Percentiles rank a stretch among this genome's conserved stretches.
Conservation (phyloP, 1,140 invertebrate genomes). For the Orchesella cincta region DNA sequence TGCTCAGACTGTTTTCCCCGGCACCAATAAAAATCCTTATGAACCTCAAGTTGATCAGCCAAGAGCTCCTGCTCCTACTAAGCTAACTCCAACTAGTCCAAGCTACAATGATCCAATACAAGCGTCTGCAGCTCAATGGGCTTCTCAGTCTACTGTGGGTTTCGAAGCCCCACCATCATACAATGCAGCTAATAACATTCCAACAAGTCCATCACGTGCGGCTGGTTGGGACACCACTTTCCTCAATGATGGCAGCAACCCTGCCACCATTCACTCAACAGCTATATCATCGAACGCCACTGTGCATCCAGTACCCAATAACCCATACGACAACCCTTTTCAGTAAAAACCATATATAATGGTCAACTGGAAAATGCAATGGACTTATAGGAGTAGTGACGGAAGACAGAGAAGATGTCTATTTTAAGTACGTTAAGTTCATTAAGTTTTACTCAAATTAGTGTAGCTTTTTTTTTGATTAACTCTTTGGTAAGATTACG, state of each 20-base stretch:
- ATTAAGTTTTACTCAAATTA: too few species aligned
- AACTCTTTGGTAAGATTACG: too few species aligned
- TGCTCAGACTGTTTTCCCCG: conserved; percentile 37
- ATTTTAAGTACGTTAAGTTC: too few species aligned
- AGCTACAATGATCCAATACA: conserved; percentile 26
- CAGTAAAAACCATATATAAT: conserved; percentile 33
- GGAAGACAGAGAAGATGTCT: too few species aligned
- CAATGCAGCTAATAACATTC: neutral
- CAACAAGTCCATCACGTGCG: neutral
- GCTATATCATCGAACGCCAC: neutral
- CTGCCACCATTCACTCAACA: neutral
- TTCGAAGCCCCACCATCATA: conserved; percentile 38
- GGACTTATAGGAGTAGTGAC: too few species aligned
- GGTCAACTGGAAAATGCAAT: too few species aligned
- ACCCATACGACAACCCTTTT: conserved; percentile 35
- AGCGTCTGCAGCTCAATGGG: conserved; percentile 36
- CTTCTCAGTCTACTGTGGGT: conserved; percentile 15
- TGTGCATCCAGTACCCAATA: conserved; percentile 26
- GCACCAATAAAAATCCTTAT: conserved; percentile 28
- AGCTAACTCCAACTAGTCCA: neutral
- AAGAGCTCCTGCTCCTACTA: neutral
- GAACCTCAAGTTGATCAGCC: conserved; percentile 25
- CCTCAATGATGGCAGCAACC: neutral
- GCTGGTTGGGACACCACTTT: conserved; percentile 35
- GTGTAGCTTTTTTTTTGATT: too few species aligned